These are phyloP conservation scores for Eupithecia pulchellata DNA, from an alignment of 2,888 invertebrate species.

Conservation along the genomic window DNA sequence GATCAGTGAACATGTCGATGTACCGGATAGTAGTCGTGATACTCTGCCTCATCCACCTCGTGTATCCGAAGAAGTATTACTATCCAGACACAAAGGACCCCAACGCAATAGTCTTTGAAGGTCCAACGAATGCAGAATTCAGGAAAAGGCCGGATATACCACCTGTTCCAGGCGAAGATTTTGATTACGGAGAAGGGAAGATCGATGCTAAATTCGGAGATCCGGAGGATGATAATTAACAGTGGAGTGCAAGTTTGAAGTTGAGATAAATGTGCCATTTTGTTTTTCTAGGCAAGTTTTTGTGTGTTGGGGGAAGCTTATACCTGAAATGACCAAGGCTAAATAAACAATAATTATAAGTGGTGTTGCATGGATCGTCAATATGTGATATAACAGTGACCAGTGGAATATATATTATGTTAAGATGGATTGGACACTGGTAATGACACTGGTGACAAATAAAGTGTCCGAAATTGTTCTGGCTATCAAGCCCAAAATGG, in stretches of 20 bases:
- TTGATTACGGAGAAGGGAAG: slow-evolving; percentile 45
- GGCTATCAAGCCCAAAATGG: background rate
- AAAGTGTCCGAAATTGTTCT: background rate
- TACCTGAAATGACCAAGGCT: background rate
- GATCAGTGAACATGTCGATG: slow-evolving; percentile 35
- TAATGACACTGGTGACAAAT: background rate
- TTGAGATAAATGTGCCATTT: slow-evolving; percentile 11
- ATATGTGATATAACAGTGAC: background rate
- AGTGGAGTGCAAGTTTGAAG: background rate
- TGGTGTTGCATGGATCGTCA: background rate
- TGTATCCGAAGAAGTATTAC: slow-evolving; percentile 48
- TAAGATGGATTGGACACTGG: background rate
- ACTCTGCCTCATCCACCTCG: slow-evolving; percentile 33
- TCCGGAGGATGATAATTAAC: slow-evolving; percentile 10
- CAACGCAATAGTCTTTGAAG: slow-evolving; percentile 64
- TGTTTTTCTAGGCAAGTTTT: background rate
- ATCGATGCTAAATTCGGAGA: slow-evolving; percentile 50
- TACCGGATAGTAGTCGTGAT: slow-evolving; percentile 28
- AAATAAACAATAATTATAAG: background rate
- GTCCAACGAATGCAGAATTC: slow-evolving; percentile 62
- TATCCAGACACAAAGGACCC: slow-evolving; percentile 57
- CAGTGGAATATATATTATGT: background rate
- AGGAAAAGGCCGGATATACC: slow-evolving; percentile 34
- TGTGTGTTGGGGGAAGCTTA: background rate
- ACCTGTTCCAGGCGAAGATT: slow-evolving; percentile 52